Conservation (phyloP, 2,113 vertebrate species). For the Spea multiplicata region DNA sequence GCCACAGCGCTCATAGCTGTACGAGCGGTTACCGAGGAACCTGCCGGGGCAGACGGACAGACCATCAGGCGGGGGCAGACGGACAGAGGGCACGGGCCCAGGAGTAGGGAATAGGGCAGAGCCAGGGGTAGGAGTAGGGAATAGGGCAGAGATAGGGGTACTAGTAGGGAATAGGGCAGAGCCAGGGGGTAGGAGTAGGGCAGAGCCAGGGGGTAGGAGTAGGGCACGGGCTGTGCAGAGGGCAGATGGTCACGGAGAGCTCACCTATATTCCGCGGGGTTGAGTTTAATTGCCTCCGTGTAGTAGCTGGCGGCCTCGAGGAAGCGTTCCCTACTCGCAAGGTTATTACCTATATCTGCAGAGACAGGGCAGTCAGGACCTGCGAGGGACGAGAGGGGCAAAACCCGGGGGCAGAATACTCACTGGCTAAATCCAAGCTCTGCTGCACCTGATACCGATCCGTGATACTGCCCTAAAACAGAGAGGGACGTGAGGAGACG, state of each 20-base stretch:
- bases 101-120: too few species aligned
- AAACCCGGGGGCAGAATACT: not conserved
- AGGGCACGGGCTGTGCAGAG: not conserved
- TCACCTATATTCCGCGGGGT: slow-evolving; percentile 26
- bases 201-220: too few species aligned
- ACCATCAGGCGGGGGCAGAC: too few species aligned
- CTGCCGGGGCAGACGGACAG: slow-evolving; percentile 35
- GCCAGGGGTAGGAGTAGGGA: too few species aligned
- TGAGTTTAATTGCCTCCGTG: slow-evolving; percentile 25
- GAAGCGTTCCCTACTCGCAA: not conserved
- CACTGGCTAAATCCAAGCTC: slow-evolving; percentile 11
- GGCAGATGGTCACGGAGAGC: not conserved
- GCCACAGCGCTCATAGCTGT: slow-evolving; percentile 71
- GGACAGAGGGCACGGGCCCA: too few species aligned
- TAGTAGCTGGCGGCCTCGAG: slow-evolving; percentile 9
- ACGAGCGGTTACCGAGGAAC: slow-evolving; percentile 76
- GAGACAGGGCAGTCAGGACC: not conserved
- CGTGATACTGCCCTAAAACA: not conserved
- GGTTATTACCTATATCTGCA: slow-evolving; percentile 27
- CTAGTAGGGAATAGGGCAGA: too few species aligned
- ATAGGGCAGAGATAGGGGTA: too few species aligned
- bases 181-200: too few species aligned
- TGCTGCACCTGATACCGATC: slow-evolving; percentile 1
- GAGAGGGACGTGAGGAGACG: not conserved
- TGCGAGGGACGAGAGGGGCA: not conserved